These are phyloP conservation scores for Timandra comae DNA, from an alignment of 2,888 invertebrate species.

Conservation along the genomic window DNA sequence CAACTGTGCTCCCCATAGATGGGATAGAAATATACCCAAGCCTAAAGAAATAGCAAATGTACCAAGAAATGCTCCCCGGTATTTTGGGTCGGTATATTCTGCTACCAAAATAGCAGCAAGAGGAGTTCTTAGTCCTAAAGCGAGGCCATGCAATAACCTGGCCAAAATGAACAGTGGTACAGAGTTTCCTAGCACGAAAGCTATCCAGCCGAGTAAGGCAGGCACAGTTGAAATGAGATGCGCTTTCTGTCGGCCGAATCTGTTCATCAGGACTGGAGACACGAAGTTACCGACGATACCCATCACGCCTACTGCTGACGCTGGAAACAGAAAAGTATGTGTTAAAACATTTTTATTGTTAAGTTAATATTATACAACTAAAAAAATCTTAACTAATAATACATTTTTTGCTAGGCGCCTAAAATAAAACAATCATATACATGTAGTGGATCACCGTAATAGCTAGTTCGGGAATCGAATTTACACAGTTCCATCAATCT, in stretches of 20 bases:
- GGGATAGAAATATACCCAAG: conserved; percentile 79
- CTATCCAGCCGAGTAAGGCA: conserved; percentile 69
- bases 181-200: conserved; percentile 57
- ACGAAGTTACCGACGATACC: conserved; percentile 69
- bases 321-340: conserved; percentile 43
- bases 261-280: conserved; percentile 73
- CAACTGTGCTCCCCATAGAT: conserved; percentile 79
- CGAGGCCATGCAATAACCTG: conserved; percentile 65
- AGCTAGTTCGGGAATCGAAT: too few species aligned
- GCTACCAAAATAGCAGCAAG: conserved; percentile 75
- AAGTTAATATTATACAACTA: too few species aligned
- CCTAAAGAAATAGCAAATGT: conserved; percentile 79
- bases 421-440: too few species aligned
- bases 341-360: too few species aligned
- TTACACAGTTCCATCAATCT: too few species aligned
- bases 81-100: conserved; percentile 77
- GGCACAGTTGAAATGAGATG: conserved; percentile 68
- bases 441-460: too few species aligned
- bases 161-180: conserved; percentile 60
- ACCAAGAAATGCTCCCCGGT: conserved; percentile 79
- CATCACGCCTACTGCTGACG: conserved; percentile 64
- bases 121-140: conserved; percentile 73
- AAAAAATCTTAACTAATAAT: too few species aligned
- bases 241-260: conserved; percentile 75
- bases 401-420: too few species aligned